phyloP scores from a whole-genome alignment of 92 coral and sea anemone species.

The Actinernus sp. region DNA sequence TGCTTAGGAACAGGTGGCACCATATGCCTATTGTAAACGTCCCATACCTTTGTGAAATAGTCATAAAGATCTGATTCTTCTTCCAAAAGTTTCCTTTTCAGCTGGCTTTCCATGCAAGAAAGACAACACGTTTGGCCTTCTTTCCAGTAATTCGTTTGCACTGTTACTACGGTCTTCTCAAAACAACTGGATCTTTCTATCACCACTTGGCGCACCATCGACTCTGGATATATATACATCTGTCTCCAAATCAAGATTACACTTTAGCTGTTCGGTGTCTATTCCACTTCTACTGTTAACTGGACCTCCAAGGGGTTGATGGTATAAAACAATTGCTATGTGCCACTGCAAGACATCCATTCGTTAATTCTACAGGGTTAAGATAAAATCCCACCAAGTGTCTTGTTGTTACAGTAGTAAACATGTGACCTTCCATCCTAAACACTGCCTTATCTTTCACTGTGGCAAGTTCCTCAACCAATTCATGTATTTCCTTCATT shows the following conservation, averaged over 20 bases:
- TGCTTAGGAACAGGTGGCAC: too few species aligned
- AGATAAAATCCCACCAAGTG: slow-evolving; percentile 33
- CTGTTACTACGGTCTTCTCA: slow-evolving; percentile 9
- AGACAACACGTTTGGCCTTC: slow-evolving; percentile 6
- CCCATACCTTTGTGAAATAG: too few species aligned
- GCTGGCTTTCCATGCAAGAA: slow-evolving; percentile 15
- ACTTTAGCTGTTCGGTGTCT: neutral
- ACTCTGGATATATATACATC: slow-evolving; percentile 25
- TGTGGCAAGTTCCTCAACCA: too few species aligned
- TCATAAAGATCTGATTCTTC: too few species aligned
- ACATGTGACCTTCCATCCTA: too few species aligned
- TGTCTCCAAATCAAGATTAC: slow-evolving; percentile 3
- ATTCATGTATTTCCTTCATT: too few species aligned
- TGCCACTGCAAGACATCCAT: slow-evolving; percentile 46
- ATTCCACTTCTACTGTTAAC: slow-evolving; percentile 22
- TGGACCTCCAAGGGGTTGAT: slow-evolving; percentile 13
- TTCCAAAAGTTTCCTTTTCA: slow-evolving; percentile 1
- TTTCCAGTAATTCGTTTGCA: slow-evolving; percentile 17
- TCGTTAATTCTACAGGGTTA: slow-evolving; percentile 44
- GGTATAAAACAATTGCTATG: slow-evolving; percentile 30
- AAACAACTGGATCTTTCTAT: slow-evolving; percentile 8
- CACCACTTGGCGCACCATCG: slow-evolving; percentile 28
- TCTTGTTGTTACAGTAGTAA: slow-evolving; percentile 36
- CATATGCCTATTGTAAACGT: too few species aligned
- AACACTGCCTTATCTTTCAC: too few species aligned